Evolutionary conservation across 2,113 vertebrate species (phyloP).

Genomic region (Sinocyclocheilus maitianheensis): DNA sequence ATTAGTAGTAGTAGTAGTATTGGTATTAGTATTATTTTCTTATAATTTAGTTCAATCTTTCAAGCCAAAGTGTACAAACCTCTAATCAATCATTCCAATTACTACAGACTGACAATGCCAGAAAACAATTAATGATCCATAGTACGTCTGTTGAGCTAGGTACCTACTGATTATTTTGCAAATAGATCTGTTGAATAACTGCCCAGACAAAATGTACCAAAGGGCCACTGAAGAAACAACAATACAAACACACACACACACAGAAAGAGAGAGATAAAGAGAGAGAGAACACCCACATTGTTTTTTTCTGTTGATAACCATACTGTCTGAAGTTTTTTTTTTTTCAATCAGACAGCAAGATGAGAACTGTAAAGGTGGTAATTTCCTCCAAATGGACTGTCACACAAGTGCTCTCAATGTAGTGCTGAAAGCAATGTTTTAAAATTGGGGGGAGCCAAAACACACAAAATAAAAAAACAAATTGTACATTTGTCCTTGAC

Average conservation of each 20-base stretch:
- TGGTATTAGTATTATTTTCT: too few relatives aligned
- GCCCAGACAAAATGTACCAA: constrained; percentile 16
- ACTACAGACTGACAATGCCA: neutral
- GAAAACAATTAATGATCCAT: neutral
- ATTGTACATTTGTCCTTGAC: constrained; percentile 61
- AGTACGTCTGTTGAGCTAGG: neutral
- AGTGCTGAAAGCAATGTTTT: constrained; percentile 64
- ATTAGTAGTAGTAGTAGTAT: too few relatives aligned
- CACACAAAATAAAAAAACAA: constrained; percentile 51
- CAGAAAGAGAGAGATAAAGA: too few relatives aligned
- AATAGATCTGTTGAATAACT: constrained; percentile 27
- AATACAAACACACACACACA: neutral
- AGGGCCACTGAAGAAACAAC: constrained; percentile 9
- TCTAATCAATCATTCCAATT: neutral
- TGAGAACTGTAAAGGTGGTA: constrained; percentile 54
- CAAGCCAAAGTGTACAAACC: neutral
- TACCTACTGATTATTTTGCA: neutral
- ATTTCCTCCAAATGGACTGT: constrained; percentile 63
- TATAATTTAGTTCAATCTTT: neutral
- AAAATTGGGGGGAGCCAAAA: constrained; percentile 45
- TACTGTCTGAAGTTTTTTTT: constrained; percentile 62
- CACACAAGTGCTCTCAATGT: constrained; percentile 53
- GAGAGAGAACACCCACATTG: constrained; percentile 34
- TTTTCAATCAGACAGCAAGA: constrained; percentile 57
- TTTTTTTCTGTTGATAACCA: constrained; percentile 64